Evolutionary conservation across 2,888 invertebrate species (phyloP).

Genomic region (Lypha dubia): DNA sequence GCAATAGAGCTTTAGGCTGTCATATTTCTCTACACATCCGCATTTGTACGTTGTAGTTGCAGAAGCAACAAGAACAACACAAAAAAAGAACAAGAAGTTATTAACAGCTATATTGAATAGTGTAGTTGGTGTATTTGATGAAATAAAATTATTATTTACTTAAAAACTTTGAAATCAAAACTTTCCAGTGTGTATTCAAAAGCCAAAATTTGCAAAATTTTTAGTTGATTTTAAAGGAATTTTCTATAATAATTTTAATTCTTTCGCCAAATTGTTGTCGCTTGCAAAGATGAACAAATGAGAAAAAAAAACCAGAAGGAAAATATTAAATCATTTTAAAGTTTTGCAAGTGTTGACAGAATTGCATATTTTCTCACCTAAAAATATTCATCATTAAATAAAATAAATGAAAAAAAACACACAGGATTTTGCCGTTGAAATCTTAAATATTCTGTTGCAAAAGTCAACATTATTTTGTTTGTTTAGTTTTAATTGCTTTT

Average conservation of each 20-base stretch:
- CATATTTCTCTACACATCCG: constrained; percentile 62
- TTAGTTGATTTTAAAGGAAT: constrained; percentile 47
- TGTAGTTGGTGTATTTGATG: constrained; percentile 66
- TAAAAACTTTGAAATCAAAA: constrained; percentile 68
- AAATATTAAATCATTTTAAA: constrained; percentile 34
- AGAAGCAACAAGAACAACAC: too few relatives aligned
- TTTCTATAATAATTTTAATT: constrained; percentile 24
- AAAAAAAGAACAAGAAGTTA: constrained; percentile 1
- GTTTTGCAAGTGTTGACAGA: constrained; percentile 18
- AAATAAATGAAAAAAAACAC: too few relatives aligned
- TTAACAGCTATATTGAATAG: constrained; percentile 62
- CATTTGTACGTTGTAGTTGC: constrained; percentile 33
- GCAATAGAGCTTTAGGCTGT: constrained; percentile 70
- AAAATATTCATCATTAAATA: constrained; percentile 35
- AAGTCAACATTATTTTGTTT: constrained; percentile 66
- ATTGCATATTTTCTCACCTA: constrained; percentile 49
- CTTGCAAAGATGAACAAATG: constrained; percentile 5
- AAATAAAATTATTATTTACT: constrained; percentile 71
- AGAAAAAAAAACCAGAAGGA: not conserved
- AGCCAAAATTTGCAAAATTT: constrained; percentile 58
- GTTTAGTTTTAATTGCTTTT: constrained; percentile 72
- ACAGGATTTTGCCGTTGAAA: constrained; percentile 23
- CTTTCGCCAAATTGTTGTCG: constrained; percentile 23
- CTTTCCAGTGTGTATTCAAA: constrained; percentile 60
- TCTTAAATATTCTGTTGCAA: constrained; percentile 52